phyloP scores from a whole-genome alignment of 2,797 vertebrate species.

The Lophius americanus region DNA sequence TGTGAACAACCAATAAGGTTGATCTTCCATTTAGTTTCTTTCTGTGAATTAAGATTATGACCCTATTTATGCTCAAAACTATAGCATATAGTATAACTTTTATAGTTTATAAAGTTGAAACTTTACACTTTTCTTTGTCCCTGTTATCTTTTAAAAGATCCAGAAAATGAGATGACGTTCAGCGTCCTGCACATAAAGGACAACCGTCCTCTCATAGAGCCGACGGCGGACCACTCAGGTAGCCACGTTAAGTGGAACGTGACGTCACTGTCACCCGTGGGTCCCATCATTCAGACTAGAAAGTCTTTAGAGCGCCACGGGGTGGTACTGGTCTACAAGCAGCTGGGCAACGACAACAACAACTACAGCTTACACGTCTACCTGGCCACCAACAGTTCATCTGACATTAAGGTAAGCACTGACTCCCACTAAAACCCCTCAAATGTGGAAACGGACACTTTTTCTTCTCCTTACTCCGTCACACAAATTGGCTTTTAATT shows the following conservation, averaged over 20 bases:
- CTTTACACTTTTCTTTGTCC: background rate
- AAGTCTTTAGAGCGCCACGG: slow-evolving; percentile 82
- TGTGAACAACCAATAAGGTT: too few relatives aligned
- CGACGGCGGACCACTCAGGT: slow-evolving; percentile 81
- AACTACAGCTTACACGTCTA: slow-evolving; percentile 87
- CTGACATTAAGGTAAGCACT: slow-evolving; percentile 84
- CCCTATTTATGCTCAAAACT: background rate
- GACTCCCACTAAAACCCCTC: too few relatives aligned
- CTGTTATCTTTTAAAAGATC: slow-evolving; percentile 60
- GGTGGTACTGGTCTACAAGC: slow-evolving; percentile 88
- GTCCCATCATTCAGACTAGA: slow-evolving; percentile 81
- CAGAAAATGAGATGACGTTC: slow-evolving; percentile 79
- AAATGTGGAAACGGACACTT: background rate
- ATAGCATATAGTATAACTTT: slow-evolving; percentile 1
- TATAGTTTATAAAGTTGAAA: slow-evolving; percentile 2
- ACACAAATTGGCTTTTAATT: too few relatives aligned
- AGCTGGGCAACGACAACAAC: slow-evolving; percentile 58
- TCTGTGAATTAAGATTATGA: background rate
- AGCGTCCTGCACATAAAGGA: slow-evolving; percentile 86
- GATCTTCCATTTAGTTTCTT: too few relatives aligned
- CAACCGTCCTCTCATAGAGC: slow-evolving; percentile 77
- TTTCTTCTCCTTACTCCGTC: background rate
- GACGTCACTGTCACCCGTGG: slow-evolving; percentile 88
- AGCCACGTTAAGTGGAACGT: slow-evolving; percentile 88
- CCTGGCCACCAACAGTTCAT: slow-evolving; percentile 87